Base-by-base conservation (phyloP, 2,113 vertebrate species). In the Lagenorhynchus albirostris region DNA sequence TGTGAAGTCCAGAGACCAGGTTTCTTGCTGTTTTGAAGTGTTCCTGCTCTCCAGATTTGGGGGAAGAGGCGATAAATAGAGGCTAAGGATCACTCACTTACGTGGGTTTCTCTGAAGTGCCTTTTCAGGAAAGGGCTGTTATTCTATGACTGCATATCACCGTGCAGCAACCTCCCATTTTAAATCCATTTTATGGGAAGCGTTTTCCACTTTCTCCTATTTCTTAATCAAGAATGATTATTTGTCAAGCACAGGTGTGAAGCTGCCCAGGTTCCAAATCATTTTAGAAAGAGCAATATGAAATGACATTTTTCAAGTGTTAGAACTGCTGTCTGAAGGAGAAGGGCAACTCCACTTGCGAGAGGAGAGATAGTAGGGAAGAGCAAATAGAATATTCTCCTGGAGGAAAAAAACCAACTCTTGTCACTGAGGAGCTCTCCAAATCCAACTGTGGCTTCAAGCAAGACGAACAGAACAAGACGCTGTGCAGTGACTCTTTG, bases 241-340 rank as follows among this genome's bases (percentile, higher is more conserved):
- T 71, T 97, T 97, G 93, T 83, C 86, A 98, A 77, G 82, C n/a
- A 21, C 21, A 68, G 47, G 67, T 93, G 50, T 89, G 60, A 97
- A 96, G 80, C 50, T 96, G 36, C 76, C 92, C 84, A 65, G 77
- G 65, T 63, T 73, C 86, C 71, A 77, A 97, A 53, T 97, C 93
- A 63, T 97, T 98, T 98, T 91, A 94, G 88, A 98, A 98, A 97
- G 38, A 88, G 89, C 62, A 93, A 74, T 67, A 83, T 58, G 38
- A 97, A 84, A 44, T 84, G 67, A 90, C 50, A 77, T 77, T 93
- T 94, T 79, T 93, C 67, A 97, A 89, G n/a, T 36, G 18, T 53
- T 76, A 58, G 60, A 44, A 5, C 12, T 76, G 33, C 23, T 53
- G 18, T 44, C 89, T 44, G 38, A 38, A 91, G 50, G n/a, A 62